Evolutionary conservation across 2,797 vertebrate species (phyloP), one percentile per base, ranked within the genome.

Genomic region (Sciurus vulgaris): DNA sequence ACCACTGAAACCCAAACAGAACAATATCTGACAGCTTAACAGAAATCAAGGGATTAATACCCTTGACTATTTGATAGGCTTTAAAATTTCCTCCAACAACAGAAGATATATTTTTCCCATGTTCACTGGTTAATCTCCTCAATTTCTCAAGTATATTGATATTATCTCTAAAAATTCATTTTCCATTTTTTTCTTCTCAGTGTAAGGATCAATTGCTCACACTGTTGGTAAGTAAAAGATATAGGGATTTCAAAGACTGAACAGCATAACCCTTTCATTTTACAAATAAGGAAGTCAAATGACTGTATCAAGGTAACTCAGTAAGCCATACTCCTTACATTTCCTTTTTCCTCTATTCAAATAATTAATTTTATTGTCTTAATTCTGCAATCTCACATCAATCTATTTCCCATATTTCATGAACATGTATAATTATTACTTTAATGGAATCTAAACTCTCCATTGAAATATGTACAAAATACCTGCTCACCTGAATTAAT

Each of bases 31-130:
- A 72, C 4, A 59, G 44, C 8, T 54, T 86, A 85, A 91, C 28
- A 78, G n/a, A 65, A 95, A 69, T n/a, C 67, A 86, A 97, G 28
- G 47, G 96, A 95, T 93, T 74, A 82, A 94, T 9, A 10, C 7
- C 41, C 51, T 65, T 92, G 70, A 86, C 61, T 87, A 94, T 86
- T 92, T 89, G 76, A 76, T 44, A 89, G 49, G 26, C n/a, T 91
- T 94, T 94, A 35, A 95, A 70, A 88, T 92, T 91, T 94, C 41
- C 35, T 87, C 30, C 5, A 82, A 89, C n/a, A 85, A 84, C 17
- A 93, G 30, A 77, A 49, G 82, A 85, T 70, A 12, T 38, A 12
- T 38, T 74, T 76, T 65, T 41, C 14, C 2, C 20, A 7, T 76
- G 12, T 85, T 90, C n/a, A 74, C 28, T 92, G 13, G 33, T 82